phyloP scores from a whole-genome alignment of 2,113 vertebrate genomes.

The Platanista minor region DNA sequence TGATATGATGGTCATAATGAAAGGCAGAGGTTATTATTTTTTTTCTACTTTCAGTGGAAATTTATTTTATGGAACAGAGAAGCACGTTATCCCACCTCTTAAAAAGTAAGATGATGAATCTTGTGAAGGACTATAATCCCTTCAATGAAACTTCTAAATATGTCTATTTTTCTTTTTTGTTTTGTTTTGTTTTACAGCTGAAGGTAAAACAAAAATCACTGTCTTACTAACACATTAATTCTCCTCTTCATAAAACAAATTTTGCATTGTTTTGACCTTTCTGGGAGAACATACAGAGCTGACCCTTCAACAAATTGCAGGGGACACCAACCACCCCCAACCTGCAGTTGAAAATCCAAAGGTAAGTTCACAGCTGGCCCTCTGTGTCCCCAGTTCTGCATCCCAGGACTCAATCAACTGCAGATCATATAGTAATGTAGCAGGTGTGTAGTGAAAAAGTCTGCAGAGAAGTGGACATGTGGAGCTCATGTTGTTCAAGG shows the following conservation, averaged over 20 bases:
- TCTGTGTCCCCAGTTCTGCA: background rate
- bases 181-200: background rate
- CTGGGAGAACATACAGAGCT: background rate
- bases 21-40: conserved; percentile 48
- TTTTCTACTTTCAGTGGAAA: conserved; percentile 32
- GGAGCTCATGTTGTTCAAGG: background rate
- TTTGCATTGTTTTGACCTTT: background rate
- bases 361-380: background rate
- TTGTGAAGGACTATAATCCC: background rate
- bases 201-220: background rate
- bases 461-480: background rate
- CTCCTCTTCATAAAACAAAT: background rate
- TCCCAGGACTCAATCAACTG: background rate
- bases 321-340: background rate
- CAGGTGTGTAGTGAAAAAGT: background rate
- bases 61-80: conserved; percentile 41
- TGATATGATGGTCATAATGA: conserved; percentile 51
- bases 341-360: background rate
- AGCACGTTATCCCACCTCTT: background rate
- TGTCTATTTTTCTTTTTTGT: background rate
- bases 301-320: background rate
- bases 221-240: background rate
- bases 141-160: background rate
- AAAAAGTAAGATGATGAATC: background rate
- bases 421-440: background rate